These are phyloP conservation scores for Thalassarche chlororhynchos DNA, from an alignment of 2,113 vertebrate genomes.

Conservation along the genomic window DNA sequence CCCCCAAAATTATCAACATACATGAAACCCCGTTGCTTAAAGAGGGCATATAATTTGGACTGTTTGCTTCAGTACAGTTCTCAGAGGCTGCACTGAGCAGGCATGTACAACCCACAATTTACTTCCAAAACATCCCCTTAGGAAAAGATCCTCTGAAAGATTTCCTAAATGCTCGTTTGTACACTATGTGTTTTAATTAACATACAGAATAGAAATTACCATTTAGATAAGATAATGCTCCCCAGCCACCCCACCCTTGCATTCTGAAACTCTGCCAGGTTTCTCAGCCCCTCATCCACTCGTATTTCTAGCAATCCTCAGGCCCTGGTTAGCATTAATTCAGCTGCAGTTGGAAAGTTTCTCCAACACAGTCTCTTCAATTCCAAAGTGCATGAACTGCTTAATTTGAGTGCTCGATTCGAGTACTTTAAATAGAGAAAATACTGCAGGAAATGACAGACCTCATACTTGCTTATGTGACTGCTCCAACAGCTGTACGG, in stretches of 20 bases:
- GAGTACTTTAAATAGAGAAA: constrained; percentile 68
- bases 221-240: constrained; percentile 51
- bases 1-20: background rate
- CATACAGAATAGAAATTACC: constrained; percentile 22
- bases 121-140: constrained; percentile 13
- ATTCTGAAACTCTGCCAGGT: constrained; percentile 13
- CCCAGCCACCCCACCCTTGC: background rate
- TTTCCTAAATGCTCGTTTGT: constrained; percentile 23
- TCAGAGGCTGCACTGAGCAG: background rate
- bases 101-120: background rate
- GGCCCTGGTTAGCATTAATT: background rate
- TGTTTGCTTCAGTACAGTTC: background rate
- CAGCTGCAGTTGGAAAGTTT: constrained; percentile 47
- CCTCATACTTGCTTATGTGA: background rate
- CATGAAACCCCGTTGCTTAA: background rate
- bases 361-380: constrained; percentile 63
- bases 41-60: background rate
- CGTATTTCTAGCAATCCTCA: background rate
- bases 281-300: constrained; percentile 1
- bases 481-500: background rate
- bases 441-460: constrained; percentile 52
- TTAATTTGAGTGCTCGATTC: constrained; percentile 63
- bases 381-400: constrained; percentile 62
- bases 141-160: constrained; percentile 15
- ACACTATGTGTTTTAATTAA: constrained; percentile 47